phyloP scores from a whole-genome alignment of 2,797 vertebrate genomes.

The Mycteria americana region DNA sequence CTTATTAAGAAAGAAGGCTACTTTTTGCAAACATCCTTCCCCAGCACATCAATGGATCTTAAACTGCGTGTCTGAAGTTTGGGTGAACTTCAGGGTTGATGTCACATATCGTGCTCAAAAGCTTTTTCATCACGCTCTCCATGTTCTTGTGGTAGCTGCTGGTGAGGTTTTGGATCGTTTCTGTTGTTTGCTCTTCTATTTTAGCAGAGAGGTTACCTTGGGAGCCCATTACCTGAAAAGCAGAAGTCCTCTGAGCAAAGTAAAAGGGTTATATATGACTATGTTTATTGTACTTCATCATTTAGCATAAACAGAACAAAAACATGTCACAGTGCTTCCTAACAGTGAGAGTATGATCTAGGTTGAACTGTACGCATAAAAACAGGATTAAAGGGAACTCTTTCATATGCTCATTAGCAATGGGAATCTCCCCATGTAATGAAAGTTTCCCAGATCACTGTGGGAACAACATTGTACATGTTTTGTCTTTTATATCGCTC shows the following conservation, averaged over 20 bases:
- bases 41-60: neutral
- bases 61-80: constrained; percentile 66
- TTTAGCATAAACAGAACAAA: neutral
- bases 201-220: constrained; percentile 74
- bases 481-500: neutral
- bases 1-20: neutral
- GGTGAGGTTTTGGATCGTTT: constrained; percentile 56
- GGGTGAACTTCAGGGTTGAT: constrained; percentile 74
- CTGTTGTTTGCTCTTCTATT: constrained; percentile 72
- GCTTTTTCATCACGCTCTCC: constrained; percentile 64
- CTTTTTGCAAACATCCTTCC: neutral
- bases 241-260: constrained; percentile 31
- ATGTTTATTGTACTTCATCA: neutral
- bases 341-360: neutral
- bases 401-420: constrained; percentile 15
- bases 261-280: neutral
- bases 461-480: neutral
- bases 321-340: neutral
- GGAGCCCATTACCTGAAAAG: constrained; percentile 77
- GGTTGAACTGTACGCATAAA: neutral
- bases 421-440: neutral
- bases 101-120: constrained; percentile 68
- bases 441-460: neutral
- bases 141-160: constrained; percentile 57
- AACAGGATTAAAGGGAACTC: neutral